These are phyloP conservation scores for Euleptes europaea DNA, from an alignment of 2,113 vertebrate genomes.

Conservation along the genomic window DNA sequence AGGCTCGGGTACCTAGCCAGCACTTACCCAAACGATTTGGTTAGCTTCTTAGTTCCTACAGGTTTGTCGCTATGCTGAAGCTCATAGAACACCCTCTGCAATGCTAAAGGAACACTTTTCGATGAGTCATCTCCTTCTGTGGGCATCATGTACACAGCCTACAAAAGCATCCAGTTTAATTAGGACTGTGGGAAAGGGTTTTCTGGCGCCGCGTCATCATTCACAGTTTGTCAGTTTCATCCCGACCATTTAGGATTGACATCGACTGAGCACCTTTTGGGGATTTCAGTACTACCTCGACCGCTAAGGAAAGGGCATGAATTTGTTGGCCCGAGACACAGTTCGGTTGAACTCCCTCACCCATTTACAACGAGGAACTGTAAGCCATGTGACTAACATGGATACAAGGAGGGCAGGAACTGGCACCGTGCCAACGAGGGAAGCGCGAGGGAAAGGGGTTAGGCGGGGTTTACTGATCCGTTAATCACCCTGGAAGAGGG, in stretches of 20 bases:
- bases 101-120: slow-evolving; percentile 95
- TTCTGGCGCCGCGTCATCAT: background rate
- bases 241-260: slow-evolving; percentile 12
- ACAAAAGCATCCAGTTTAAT: slow-evolving; percentile 58
- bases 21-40: slow-evolving; percentile 96
- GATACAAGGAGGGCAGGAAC: background rate
- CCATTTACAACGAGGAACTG: background rate
- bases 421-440: background rate
- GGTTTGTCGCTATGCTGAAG: slow-evolving; percentile 98
- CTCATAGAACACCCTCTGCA: slow-evolving; percentile 98
- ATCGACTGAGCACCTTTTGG: slow-evolving; percentile 13
- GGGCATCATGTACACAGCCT: slow-evolving; percentile 99
- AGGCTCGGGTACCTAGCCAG: background rate
- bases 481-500: slow-evolving; percentile 28
- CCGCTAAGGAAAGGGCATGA: background rate
- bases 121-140: slow-evolving; percentile 98
- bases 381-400: background rate
- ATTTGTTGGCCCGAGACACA: background rate
- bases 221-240: slow-evolving; percentile 25
- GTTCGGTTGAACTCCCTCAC: too few relatives aligned
- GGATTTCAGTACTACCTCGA: background rate
- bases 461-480: accelerated
- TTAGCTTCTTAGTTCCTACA: slow-evolving; percentile 98
- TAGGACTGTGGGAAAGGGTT: slow-evolving; percentile 32
- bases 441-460: background rate